These are phyloP conservation scores for Cotesia typhae DNA, from an alignment of 1,140 invertebrate genomes.

Conservation along the genomic window DNA sequence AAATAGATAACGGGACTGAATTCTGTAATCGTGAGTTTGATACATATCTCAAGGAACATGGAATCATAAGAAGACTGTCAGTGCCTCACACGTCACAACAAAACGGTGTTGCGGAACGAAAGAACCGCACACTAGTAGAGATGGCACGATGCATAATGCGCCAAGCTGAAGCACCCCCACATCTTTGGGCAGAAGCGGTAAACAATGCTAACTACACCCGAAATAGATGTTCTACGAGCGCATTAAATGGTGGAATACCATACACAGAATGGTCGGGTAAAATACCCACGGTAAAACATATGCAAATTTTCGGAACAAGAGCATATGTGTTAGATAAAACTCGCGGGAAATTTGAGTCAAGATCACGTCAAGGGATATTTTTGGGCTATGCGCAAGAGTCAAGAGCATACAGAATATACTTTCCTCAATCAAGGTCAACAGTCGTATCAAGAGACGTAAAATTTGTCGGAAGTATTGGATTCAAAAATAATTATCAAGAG, in stretches of 20 bases:
- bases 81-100: slow-evolving; percentile 41
- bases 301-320: slow-evolving; percentile 39
- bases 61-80: too few relatives aligned
- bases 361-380: too few relatives aligned
- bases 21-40: too few relatives aligned
- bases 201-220: slow-evolving; percentile 49
- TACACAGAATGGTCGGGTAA: slow-evolving; percentile 36
- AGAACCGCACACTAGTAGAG: slow-evolving; percentile 45
- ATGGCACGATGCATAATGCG: slow-evolving; percentile 46
- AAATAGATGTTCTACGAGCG: slow-evolving; percentile 46
- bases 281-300: slow-evolving; percentile 30
- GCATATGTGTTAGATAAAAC: slow-evolving; percentile 14
- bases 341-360: too few relatives aligned
- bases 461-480: too few relatives aligned
- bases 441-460: too few relatives aligned
- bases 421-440: too few relatives aligned
- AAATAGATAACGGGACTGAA: too few relatives aligned
- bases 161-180: neutral
- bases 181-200: slow-evolving; percentile 56
- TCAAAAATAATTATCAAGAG: too few relatives aligned
- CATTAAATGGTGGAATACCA: slow-evolving; percentile 39
- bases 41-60: too few relatives aligned
- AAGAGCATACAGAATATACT: too few relatives aligned
- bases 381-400: too few relatives aligned
- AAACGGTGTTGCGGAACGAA: slow-evolving; percentile 42